Evolutionary conservation across 2,888 invertebrate genomes (phyloP).

Genomic region (Tenthredo scrophulariae): DNA sequence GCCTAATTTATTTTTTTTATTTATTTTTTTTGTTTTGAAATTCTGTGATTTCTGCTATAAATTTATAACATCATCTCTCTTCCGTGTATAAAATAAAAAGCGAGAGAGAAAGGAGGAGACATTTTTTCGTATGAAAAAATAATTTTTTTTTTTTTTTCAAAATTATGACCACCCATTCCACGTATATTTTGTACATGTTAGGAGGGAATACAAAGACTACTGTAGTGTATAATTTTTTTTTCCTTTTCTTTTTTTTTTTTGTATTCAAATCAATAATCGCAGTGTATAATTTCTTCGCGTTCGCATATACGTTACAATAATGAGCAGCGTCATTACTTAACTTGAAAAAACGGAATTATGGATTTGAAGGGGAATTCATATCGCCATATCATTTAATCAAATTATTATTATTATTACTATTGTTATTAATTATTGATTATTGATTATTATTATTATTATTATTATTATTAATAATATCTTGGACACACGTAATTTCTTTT

Average conservation of each 20-base stretch:
- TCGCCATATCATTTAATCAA: neutral
- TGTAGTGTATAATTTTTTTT: constrained; percentile 45
- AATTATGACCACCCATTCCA: constrained; percentile 36
- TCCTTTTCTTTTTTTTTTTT: constrained; percentile 40
- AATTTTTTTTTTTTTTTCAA: neutral
- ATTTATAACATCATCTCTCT: neutral
- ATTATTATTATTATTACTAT: neutral
- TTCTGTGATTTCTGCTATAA: neutral
- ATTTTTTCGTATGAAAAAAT: neutral
- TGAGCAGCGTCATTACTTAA: constrained; percentile 8
- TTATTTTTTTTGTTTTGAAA: neutral
- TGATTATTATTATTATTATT: neutral
- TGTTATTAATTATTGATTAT: neutral
- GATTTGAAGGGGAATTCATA: constrained; percentile 9
- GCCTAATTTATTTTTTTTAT: neutral
- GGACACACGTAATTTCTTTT: neutral
- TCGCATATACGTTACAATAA: neutral
- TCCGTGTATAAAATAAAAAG: neutral
- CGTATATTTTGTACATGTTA: constrained; percentile 55
- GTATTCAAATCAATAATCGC: constrained; percentile 46
- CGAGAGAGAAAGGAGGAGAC: neutral
- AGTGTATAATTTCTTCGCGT: constrained; percentile 1
- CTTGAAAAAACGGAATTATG: neutral
- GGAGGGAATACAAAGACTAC: constrained; percentile 56
- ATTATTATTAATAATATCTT: neutral